Evolutionary conservation across 2,888 invertebrate species (phyloP), one percentile per base, ranked within the genome.

Genomic region (Campaea margaritaria): DNA sequence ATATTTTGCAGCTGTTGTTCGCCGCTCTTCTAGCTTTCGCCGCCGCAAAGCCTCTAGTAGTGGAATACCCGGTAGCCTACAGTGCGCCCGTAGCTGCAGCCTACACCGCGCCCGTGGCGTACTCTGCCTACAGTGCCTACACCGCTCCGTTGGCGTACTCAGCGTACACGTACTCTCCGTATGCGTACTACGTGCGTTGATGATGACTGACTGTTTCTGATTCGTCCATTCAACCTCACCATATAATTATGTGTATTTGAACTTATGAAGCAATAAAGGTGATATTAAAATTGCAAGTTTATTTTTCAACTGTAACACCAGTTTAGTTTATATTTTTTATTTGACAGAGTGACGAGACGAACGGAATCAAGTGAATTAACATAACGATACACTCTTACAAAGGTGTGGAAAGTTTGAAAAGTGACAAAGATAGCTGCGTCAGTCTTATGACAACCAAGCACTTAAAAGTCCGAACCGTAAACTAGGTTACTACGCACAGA

Each of bases 1-100:
- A 31, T 31, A 9, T 47, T 53, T 82, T 78, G 28, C 82, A 89
- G 89, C 62, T 88, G 47, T 54, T 94, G 70, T 85, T 94, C 76
- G 87, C 88, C 67, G 91, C 92, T 78, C 78, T 94, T 39, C 73
- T 94, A 87, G 93, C 93, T 71, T 83, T 93, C 58, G 93, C 90
- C 46, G 78, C 87, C 53, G 93, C 94, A 41, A 91, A 92, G 79
- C 93, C 93, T 36, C 62, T 88, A 55, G 79, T 87, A 57, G 76
- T 81, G 64, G 85, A 86, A 63, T 89, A 85, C 65, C 88, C 89
- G 0, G 78, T 86, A 67, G 85, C 85, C 0, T 89, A 93, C 69
- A 90, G 93, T 42, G 75, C 86, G 0, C 89, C 93, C 54, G 85
- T 92, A 69, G 85, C 85, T 46, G 85, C 93, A 14, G 91, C 93